Evolutionary conservation across 2,888 invertebrate genomes (phyloP).

Genomic region (Cheilosia scutellata): DNA sequence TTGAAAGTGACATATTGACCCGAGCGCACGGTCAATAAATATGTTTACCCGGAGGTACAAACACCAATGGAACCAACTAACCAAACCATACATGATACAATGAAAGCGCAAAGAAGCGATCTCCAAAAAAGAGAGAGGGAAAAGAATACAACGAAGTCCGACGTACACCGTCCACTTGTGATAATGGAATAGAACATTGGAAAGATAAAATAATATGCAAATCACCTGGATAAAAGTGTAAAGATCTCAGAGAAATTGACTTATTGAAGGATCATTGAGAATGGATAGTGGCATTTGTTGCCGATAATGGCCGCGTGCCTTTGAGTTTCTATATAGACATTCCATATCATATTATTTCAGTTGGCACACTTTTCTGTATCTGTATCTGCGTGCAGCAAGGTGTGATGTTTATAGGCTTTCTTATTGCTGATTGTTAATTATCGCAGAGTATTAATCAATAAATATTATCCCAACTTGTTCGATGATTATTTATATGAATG

Average conservation of each 20-base stretch:
- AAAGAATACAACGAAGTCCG: conserved; percentile 49
- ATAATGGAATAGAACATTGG: conserved; percentile 63
- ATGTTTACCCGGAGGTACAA: conserved; percentile 73
- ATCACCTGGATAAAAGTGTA: conserved; percentile 67
- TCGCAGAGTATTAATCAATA: conserved; percentile 4
- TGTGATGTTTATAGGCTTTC: not conserved
- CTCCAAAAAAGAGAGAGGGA: conserved; percentile 60
- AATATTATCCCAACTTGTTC: conserved; percentile 13
- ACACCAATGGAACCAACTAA: conserved; percentile 60
- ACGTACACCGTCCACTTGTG: conserved; percentile 53
- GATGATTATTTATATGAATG: conserved; percentile 1
- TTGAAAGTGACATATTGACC: conserved; percentile 76
- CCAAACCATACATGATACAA: conserved; percentile 26
- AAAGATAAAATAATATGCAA: conserved; percentile 67
- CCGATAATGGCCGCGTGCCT: conserved; percentile 62
- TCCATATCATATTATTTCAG: conserved; percentile 19
- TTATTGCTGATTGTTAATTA: conserved; percentile 39
- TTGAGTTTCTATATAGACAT: conserved; percentile 22
- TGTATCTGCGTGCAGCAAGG: not conserved
- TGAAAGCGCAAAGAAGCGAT: conserved; percentile 53
- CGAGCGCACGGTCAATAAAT: conserved; percentile 75
- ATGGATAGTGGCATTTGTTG: conserved; percentile 72
- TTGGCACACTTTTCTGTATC: conserved; percentile 54
- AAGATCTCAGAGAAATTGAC: conserved; percentile 68
- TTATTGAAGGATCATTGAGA: conserved; percentile 76